These are phyloP conservation scores for Andrena dorsata DNA, from an alignment of 2,888 invertebrate genomes.

Conservation along the genomic window DNA sequence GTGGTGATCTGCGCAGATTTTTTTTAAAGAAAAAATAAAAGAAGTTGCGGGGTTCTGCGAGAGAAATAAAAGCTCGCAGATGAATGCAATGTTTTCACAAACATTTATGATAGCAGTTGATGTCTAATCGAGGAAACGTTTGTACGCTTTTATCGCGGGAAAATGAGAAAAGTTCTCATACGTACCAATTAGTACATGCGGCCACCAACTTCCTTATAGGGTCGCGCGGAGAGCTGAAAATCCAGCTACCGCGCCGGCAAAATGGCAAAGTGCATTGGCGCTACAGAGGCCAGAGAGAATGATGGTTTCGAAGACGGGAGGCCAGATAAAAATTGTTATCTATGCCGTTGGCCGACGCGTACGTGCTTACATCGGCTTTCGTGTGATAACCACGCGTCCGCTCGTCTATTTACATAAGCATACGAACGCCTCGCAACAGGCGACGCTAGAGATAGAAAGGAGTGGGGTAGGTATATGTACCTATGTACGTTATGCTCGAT, in stretches of 20 bases:
- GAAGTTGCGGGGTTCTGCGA: too few relatives aligned
- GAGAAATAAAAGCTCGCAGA: too few relatives aligned
- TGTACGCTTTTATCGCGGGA: background rate
- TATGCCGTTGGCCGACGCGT: constrained; percentile 56
- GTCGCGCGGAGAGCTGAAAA: constrained; percentile 17
- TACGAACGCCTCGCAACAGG: constrained; percentile 28
- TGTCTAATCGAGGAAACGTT: background rate
- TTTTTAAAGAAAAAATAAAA: too few relatives aligned
- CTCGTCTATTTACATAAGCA: constrained; percentile 68
- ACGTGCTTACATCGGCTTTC: constrained; percentile 65
- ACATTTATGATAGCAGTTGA: too few relatives aligned
- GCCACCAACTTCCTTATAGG: background rate
- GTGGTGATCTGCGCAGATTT: too few relatives aligned
- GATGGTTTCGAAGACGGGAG: constrained; percentile 47
- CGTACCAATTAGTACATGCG: background rate
- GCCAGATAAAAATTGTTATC: constrained; percentile 67
- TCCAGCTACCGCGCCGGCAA: constrained; percentile 23
- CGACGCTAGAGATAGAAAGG: constrained; percentile 20
- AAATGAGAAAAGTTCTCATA: background rate
- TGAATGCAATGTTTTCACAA: too few relatives aligned
- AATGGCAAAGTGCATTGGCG: constrained; percentile 53
- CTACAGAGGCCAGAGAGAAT: constrained; percentile 35
- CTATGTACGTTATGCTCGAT: constrained; percentile 8
- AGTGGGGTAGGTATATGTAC: background rate
- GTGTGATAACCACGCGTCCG: constrained; percentile 63